A percentile compares a stretch with the other conserved stretches of the same genome.
These are phyloP conservation scores for Rostratula benghalensis DNA, from an alignment of 2,113 vertebrate species.

Conservation along the genomic window DNA sequence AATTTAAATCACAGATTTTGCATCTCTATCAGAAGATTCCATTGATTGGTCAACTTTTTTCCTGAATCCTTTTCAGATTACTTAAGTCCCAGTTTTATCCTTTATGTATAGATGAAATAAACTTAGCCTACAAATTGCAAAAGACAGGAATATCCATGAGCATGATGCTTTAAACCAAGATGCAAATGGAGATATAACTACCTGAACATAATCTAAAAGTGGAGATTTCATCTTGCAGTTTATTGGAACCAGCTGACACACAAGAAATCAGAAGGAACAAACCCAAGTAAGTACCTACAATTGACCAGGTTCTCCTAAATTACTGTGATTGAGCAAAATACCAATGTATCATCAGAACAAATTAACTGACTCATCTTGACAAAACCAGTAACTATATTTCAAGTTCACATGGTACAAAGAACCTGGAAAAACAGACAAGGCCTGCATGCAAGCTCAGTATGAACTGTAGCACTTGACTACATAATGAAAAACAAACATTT, in stretches of 20 bases:
- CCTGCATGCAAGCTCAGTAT: not conserved
- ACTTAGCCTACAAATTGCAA: not conserved
- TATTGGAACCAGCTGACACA: not conserved
- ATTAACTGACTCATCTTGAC: not conserved
- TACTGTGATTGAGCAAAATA: not conserved
- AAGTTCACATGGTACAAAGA: not conserved
- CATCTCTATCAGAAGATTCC: not conserved
- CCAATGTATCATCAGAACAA: not conserved
- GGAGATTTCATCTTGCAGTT: not conserved
- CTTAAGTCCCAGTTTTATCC: not conserved
- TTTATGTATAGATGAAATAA: not conserved
- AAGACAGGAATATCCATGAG: not conserved
- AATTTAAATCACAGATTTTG: not conserved
- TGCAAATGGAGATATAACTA: not conserved
- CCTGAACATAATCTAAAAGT: not conserved
- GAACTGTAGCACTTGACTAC: not conserved
- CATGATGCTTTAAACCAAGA: not conserved
- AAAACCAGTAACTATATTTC: not conserved
- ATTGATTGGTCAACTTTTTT: not conserved
- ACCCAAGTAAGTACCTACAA: not conserved
- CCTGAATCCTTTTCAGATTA: not conserved
- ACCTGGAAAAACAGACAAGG: not conserved
- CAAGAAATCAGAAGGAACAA: not conserved
- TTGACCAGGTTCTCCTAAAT: not conserved
- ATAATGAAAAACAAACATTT: not conserved